Evolutionary conservation across 2,888 invertebrate species (phyloP).

Genomic region (Amorpha juglandis): DNA sequence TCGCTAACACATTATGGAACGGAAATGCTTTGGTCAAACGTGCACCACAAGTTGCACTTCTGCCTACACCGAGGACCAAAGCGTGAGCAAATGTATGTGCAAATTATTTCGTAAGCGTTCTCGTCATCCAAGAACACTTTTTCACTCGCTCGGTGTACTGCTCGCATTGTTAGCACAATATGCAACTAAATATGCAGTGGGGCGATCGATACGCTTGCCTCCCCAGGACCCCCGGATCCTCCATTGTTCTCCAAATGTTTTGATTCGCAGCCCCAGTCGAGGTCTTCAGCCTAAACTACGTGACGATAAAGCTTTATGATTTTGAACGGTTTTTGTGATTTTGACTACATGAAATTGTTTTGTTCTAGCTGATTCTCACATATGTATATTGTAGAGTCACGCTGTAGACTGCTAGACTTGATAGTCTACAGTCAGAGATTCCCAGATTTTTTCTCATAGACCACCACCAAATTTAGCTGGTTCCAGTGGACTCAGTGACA

Average conservation of each 20-base stretch:
- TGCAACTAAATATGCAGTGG: conserved; percentile 21
- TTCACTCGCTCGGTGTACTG: not conserved
- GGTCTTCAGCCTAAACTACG: not conserved
- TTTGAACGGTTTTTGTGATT: not conserved
- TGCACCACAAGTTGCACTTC: too few species aligned
- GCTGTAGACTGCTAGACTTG: too few species aligned
- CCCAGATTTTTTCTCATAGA: too few species aligned
- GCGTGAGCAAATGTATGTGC: too few species aligned
- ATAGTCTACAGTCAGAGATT: too few species aligned
- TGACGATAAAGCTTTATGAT: not conserved
- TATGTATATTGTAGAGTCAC: too few species aligned
- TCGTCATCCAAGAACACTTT: not conserved
- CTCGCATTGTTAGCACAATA: conserved; percentile 17
- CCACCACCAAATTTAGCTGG: too few species aligned
- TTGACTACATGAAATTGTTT: not conserved
- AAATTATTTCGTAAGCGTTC: not conserved
- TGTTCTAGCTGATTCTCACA: not conserved
- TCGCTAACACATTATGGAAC: too few species aligned
- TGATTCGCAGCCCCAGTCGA: not conserved
- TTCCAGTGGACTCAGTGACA: too few species aligned
- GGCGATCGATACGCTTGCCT: conserved; percentile 8
- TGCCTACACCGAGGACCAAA: not conserved
- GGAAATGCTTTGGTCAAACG: too few species aligned
- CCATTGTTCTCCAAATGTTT: conserved; percentile 17
- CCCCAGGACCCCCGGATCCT: not conserved